A percentile compares a stretch with the other conserved stretches of the same genome.
phyloP scores from a whole-genome alignment of 2,113 vertebrate genomes.

The Ageneiosus marmoratus region DNA sequence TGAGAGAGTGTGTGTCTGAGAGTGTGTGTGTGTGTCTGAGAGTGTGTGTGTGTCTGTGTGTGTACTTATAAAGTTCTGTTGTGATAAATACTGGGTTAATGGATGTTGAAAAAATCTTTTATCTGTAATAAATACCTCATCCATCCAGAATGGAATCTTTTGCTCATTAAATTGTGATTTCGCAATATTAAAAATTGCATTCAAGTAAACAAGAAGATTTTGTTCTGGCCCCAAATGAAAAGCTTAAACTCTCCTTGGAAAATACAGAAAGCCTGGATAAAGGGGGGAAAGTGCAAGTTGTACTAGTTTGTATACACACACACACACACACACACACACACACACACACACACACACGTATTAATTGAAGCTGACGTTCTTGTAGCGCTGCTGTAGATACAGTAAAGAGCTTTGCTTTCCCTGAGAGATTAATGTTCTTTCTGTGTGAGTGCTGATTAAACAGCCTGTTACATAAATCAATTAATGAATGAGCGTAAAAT shows the following conservation, averaged over 20 bases:
- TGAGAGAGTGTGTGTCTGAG: no score
- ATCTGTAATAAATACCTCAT: no score
- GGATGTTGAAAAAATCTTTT: no score
- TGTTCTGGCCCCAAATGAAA: neutral
- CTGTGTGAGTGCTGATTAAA: neutral
- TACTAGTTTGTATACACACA: neutral
- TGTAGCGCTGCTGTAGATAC: neutral
- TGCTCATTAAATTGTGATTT: neutral
- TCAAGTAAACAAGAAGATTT: neutral
- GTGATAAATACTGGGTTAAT: neutral
- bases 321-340: no score
- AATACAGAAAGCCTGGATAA: neutral
- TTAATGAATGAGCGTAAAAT: neutral
- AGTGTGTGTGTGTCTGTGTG: neutral
- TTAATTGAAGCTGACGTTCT: slow-evolving; percentile 2
- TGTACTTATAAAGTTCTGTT: neutral
- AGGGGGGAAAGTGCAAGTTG: neutral
- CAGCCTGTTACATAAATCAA: neutral
- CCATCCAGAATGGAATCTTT: neutral
- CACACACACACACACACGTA: no score
- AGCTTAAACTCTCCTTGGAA: neutral
- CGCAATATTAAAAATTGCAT: no score
- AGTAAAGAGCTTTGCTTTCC: neutral
- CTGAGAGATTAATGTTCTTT: neutral
- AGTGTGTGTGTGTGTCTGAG: neutral